These are phyloP conservation scores for Mareca penelope DNA, from an alignment of 2,797 vertebrate genomes.

Conservation along the genomic window DNA sequence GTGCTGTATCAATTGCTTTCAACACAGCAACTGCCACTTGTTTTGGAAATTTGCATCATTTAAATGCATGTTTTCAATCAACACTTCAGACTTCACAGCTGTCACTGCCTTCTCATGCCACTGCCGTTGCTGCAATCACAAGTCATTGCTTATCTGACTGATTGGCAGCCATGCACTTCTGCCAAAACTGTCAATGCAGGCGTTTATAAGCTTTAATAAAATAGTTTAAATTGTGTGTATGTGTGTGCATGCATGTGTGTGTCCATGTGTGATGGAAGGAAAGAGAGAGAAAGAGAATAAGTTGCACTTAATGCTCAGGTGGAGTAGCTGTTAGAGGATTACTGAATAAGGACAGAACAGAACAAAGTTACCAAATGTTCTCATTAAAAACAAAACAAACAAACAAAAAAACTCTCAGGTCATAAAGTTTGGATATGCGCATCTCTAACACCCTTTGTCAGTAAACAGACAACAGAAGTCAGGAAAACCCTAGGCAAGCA, in stretches of 20 bases:
- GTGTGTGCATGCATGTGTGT: background rate
- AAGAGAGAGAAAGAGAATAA: background rate
- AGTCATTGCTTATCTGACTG: slow-evolving; percentile 18
- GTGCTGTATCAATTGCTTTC: slow-evolving; percentile 2
- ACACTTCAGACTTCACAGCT: background rate
- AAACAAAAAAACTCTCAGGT: background rate
- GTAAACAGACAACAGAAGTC: background rate
- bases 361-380: background rate
- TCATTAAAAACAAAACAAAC: background rate
- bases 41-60: slow-evolving; percentile 21
- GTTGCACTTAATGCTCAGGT: background rate
- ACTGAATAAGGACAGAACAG: background rate
- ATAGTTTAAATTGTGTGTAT: background rate
- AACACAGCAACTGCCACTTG: background rate
- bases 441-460: background rate
- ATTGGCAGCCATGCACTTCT: background rate
- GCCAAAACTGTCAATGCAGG: background rate
- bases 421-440: background rate
- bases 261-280: background rate
- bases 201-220: slow-evolving; percentile 18
- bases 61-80: slow-evolving; percentile 24
- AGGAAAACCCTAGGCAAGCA: rapidly evolving
- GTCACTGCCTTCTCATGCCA: background rate
- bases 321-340: background rate
- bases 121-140: background rate